Percentiles rank a stretch among this genome's conserved stretches.
These are phyloP conservation scores for Polypedilum vanderplanki DNA, from an alignment of 1,140 invertebrate genomes.

Conservation along the genomic window DNA sequence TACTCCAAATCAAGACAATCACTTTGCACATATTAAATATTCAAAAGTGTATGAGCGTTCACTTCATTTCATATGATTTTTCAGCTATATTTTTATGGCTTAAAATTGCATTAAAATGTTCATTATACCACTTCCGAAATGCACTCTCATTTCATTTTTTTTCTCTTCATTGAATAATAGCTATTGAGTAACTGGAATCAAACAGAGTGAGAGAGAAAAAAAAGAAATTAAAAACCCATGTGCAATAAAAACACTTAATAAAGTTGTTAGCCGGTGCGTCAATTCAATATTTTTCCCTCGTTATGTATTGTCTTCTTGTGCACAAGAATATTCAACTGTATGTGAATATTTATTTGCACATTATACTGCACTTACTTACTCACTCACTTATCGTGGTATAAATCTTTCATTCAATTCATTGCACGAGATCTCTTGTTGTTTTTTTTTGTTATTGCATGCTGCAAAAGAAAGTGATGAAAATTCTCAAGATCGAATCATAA, in stretches of 20 bases:
- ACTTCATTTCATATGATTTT: not conserved
- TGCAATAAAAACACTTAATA: not conserved
- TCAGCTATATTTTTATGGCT: not conserved
- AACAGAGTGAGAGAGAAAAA: not conserved
- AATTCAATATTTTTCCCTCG: not conserved
- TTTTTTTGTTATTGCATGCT: not conserved
- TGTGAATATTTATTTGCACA: too few relatives aligned
- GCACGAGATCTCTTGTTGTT: not conserved
- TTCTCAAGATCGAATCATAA: conserved; percentile 16
- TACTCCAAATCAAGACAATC: too few relatives aligned
- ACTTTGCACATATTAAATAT: too few relatives aligned
- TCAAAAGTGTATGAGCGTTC: not conserved
- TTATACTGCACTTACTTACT: too few relatives aligned
- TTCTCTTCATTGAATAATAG: conserved; percentile 13
- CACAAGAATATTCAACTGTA: too few relatives aligned
- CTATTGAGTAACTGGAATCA: conserved; percentile 4
- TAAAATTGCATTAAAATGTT: conserved; percentile 28
- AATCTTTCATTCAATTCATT: not conserved
- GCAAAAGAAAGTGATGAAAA: not conserved
- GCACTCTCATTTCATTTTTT: not conserved
- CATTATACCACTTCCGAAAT: conserved; percentile 23
- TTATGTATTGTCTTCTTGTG: too few relatives aligned
- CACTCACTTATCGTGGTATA: not conserved
- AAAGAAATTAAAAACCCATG: conserved; percentile 2
- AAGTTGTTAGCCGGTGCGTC: not conserved